A percentile compares a stretch with the other conserved stretches of the same genome.
Conservation (phyloP, 2,113 vertebrate species). For the Pipa parva region DNA sequence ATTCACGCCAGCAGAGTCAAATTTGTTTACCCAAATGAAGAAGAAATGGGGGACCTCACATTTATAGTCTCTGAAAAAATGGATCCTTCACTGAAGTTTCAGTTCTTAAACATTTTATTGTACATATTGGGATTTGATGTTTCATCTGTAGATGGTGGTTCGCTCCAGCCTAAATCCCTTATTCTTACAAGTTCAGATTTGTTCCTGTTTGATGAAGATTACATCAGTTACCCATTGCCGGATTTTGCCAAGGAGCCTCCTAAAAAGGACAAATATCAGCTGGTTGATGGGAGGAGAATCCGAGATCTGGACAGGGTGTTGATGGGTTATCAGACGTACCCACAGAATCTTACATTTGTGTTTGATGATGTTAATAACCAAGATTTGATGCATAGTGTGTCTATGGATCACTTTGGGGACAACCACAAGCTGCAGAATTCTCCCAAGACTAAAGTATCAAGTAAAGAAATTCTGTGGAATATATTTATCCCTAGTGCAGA, state of each 20-base stretch:
- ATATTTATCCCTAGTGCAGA: conserved; percentile 89
- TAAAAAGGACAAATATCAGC: conserved; percentile 81
- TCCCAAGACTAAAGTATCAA: conserved; percentile 49
- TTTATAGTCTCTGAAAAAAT: conserved; percentile 87
- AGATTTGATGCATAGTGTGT: conserved; percentile 85
- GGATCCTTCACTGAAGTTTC: conserved; percentile 58
- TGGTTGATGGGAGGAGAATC: conserved; percentile 83
- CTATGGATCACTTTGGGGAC: conserved; percentile 88
- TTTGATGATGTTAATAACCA: conserved; percentile 90
- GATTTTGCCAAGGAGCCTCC: conserved; percentile 95
- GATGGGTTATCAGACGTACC: conserved; percentile 92
- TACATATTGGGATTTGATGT: conserved; percentile 93
- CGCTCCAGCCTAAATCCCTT: conserved; percentile 81
- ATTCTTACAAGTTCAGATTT: conserved; percentile 85
- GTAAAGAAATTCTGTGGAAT: conserved; percentile 86
- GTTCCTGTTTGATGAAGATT: conserved; percentile 92
- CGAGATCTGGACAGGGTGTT: conserved; percentile 90
- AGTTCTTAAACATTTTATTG: conserved; percentile 81
- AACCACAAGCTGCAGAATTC: conserved; percentile 36
- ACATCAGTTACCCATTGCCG: conserved; percentile 89
- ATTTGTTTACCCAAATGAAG: conserved; percentile 94
- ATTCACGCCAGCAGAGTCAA: conserved; percentile 93
- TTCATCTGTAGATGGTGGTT: conserved; percentile 44
- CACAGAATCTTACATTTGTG: conserved; percentile 89
- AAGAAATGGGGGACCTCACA: conserved; percentile 93